Evolutionary conservation across 1,140 invertebrate species (phyloP).

Genomic region (Drosophila sucinea): DNA sequence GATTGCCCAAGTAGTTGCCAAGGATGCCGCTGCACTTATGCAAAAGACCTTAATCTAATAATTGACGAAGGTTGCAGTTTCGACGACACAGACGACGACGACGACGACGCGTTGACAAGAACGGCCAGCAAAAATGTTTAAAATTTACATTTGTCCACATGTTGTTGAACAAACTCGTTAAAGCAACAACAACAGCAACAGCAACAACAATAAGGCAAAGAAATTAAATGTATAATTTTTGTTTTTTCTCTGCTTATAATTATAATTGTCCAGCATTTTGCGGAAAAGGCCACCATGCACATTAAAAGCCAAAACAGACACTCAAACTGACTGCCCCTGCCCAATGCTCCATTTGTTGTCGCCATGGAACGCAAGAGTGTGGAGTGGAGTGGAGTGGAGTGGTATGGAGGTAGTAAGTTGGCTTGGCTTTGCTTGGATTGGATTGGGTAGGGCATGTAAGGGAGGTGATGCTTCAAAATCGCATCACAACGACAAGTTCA

Average conservation of each 20-base stretch:
- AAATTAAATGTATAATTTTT: slow-evolving; percentile 68
- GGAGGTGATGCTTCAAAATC: slow-evolving; percentile 18
- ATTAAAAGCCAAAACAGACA: slow-evolving; percentile 47
- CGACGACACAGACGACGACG: background rate
- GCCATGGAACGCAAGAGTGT: background rate
- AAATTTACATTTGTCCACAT: slow-evolving; percentile 30
- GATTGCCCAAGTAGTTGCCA: slow-evolving; percentile 33
- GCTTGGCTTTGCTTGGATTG: too few species aligned
- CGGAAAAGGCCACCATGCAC: slow-evolving; percentile 63
- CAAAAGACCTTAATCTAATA: slow-evolving; percentile 74
- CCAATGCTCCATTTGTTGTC: slow-evolving; percentile 11
- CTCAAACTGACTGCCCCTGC: background rate
- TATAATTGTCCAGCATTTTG: slow-evolving; percentile 67
- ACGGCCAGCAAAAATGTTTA: slow-evolving; percentile 51
- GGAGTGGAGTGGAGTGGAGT: too few species aligned
- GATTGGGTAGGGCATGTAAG: slow-evolving; percentile 3
- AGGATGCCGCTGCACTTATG: slow-evolving; percentile 65
- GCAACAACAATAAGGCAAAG: slow-evolving; percentile 36
- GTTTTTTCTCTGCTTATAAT: slow-evolving; percentile 58
- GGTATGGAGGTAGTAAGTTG: background rate
- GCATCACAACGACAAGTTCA: slow-evolving; percentile 52
- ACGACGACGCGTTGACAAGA: slow-evolving; percentile 47
- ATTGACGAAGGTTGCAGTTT: slow-evolving; percentile 59
- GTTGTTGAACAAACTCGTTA: slow-evolving; percentile 18
- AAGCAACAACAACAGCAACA: slow-evolving; percentile 28